Conservation (phyloP, 2,888 invertebrate genomes). For the Agrilus biguttatus region DNA sequence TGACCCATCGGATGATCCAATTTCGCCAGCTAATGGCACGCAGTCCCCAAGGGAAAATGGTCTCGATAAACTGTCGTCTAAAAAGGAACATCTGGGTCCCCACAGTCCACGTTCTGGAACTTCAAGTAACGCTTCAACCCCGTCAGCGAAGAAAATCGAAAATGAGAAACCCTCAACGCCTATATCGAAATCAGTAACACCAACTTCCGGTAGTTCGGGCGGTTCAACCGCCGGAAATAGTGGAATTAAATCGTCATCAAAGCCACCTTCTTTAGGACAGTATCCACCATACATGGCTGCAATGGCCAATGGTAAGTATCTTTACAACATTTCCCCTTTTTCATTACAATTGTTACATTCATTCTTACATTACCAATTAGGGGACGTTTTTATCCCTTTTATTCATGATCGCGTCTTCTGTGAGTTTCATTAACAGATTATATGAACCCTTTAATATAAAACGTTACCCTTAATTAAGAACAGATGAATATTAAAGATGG, state of each 20-base stretch:
- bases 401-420: too few species aligned
- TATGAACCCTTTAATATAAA: too few species aligned
- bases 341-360: too few species aligned
- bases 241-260: conserved; percentile 42
- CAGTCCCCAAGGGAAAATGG: conserved; percentile 78
- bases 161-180: conserved; percentile 80
- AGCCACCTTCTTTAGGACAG: conserved; percentile 36
- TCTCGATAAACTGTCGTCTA: conserved; percentile 61
- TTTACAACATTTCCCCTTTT: background rate
- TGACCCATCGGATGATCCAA: conserved; percentile 83
- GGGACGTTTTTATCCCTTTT: too few species aligned
- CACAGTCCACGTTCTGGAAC: conserved; percentile 70
- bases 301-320: conserved; percentile 32
- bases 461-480: too few species aligned
- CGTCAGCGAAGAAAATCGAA: conserved; percentile 73
- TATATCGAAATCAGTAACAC: conserved; percentile 80
- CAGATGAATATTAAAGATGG: too few species aligned
- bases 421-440: too few species aligned
- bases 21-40: conserved; percentile 76
- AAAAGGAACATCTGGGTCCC: conserved; percentile 59
- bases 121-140: conserved; percentile 79
- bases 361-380: background rate
- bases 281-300: conserved; percentile 46
- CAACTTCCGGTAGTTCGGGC: conserved; percentile 45
- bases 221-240: conserved; percentile 29